Evolutionary conservation across 2,797 vertebrate species (phyloP).

Genomic region (Eulemur albifrons): DNA sequence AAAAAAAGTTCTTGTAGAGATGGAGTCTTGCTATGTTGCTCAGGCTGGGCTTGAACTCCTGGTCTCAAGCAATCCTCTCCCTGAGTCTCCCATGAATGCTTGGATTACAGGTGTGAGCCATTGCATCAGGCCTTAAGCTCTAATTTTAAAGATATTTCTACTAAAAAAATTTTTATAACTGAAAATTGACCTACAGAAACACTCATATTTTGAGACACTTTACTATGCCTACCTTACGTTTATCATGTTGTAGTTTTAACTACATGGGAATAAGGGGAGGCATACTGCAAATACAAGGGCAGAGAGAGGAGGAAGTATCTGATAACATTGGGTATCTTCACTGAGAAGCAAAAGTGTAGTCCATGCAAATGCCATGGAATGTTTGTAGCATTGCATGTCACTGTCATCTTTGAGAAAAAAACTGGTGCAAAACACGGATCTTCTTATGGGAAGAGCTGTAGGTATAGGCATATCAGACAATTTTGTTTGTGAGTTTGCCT

Average conservation of each 20-base stretch:
- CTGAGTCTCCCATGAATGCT: background rate
- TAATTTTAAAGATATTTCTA: background rate
- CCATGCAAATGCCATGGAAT: background rate
- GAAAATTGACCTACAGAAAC: background rate
- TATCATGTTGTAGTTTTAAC: background rate
- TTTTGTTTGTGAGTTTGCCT: background rate
- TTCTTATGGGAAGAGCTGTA: background rate
- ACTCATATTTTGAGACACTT: background rate
- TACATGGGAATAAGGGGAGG: background rate
- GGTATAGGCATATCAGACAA: background rate
- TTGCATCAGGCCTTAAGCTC: background rate
- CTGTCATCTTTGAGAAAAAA: background rate
- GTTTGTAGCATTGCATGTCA: background rate
- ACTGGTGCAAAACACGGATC: background rate
- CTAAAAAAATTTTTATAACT: background rate
- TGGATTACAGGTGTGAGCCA: background rate
- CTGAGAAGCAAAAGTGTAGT: background rate
- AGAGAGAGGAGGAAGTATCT: background rate
- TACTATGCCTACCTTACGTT: background rate
- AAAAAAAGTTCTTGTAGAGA: background rate
- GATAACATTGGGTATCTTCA: background rate
- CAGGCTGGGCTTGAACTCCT: background rate
- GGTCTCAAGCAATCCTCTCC: background rate
- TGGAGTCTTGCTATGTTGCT: background rate
- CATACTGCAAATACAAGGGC: background rate